These are phyloP conservation scores for Gonocerus acuteangulatus DNA, from an alignment of 2,888 invertebrate species.

Conservation along the genomic window DNA sequence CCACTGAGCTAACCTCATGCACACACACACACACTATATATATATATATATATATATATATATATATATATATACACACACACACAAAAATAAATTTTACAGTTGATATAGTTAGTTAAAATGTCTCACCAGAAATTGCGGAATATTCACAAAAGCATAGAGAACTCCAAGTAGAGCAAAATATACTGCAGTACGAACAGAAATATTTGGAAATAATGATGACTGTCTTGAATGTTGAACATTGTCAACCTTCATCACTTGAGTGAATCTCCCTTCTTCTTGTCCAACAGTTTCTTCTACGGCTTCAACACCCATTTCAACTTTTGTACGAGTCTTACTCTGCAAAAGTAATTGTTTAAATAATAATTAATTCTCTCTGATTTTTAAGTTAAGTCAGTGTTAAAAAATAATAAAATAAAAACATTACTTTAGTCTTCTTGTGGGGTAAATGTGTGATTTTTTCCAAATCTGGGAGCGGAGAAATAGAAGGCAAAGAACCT, in stretches of 20 bases:
- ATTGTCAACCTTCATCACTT: background rate
- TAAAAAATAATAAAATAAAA: too few relatives aligned
- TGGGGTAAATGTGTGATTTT: background rate
- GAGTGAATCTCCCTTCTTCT: constrained; percentile 16
- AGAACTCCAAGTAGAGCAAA: constrained; percentile 9
- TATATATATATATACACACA: too few relatives aligned
- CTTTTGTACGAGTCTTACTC: background rate
- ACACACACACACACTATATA: too few relatives aligned
- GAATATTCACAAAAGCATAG: constrained; percentile 11
- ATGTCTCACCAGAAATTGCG: constrained; percentile 26
- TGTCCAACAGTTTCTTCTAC: constrained; percentile 18
- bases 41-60: too few relatives aligned
- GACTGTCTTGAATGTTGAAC: background rate
- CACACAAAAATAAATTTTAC: too few relatives aligned
- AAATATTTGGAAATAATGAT: background rate
- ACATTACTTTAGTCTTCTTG: constrained; percentile 2
- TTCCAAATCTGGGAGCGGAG: background rate
- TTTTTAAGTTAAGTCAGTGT: too few relatives aligned
- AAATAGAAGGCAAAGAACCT: background rate
- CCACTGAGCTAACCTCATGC: too few relatives aligned
- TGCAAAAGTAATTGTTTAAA: too few relatives aligned
- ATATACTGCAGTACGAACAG: constrained; percentile 6
- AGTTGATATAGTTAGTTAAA: too few relatives aligned
- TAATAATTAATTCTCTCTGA: too few relatives aligned
- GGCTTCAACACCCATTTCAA: constrained; percentile 29